phyloP scores from a whole-genome alignment of 2,797 vertebrate genomes.

The Typhlichthys subterraneus region DNA sequence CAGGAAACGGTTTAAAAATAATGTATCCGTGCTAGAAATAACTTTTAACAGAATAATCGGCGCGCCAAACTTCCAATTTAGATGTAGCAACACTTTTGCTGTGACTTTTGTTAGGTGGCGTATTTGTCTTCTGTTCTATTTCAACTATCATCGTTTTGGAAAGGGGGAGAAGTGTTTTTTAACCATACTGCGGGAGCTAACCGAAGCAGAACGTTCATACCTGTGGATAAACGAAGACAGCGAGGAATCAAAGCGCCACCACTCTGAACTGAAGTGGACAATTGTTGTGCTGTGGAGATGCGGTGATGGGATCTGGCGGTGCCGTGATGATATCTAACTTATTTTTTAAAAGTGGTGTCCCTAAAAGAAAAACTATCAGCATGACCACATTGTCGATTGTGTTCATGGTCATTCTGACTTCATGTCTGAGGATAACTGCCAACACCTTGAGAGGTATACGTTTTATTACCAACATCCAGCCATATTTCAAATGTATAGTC shows the following conservation, averaged over 20 bases:
- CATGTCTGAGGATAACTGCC: slow-evolving; percentile 19
- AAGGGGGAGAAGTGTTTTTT: slow-evolving; percentile 28
- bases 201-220: slow-evolving; percentile 32
- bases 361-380: slow-evolving; percentile 33
- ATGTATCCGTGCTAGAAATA: slow-evolving; percentile 29
- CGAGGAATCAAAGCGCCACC: slow-evolving; percentile 8
- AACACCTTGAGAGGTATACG: slow-evolving; percentile 69
- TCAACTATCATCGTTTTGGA: background rate
- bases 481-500: slow-evolving; percentile 12
- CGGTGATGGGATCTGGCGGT: slow-evolving; percentile 50
- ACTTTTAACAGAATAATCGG: slow-evolving; percentile 1
- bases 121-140: too few species aligned
- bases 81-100: background rate
- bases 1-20: slow-evolving; percentile 47
- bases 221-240: slow-evolving; percentile 31
- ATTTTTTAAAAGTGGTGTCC: slow-evolving; percentile 10
- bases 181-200: too few species aligned
- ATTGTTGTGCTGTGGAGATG: slow-evolving; percentile 47
- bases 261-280: slow-evolving; percentile 12
- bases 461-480: background rate
- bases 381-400: slow-evolving; percentile 1
- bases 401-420: slow-evolving; percentile 12
- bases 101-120: background rate
- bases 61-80: background rate
- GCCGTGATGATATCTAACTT: slow-evolving; percentile 9